Evolutionary conservation across 2,113 vertebrate species (phyloP), one percentile per base, ranked within the genome.

Genomic region (Istiophorus platypterus): DNA sequence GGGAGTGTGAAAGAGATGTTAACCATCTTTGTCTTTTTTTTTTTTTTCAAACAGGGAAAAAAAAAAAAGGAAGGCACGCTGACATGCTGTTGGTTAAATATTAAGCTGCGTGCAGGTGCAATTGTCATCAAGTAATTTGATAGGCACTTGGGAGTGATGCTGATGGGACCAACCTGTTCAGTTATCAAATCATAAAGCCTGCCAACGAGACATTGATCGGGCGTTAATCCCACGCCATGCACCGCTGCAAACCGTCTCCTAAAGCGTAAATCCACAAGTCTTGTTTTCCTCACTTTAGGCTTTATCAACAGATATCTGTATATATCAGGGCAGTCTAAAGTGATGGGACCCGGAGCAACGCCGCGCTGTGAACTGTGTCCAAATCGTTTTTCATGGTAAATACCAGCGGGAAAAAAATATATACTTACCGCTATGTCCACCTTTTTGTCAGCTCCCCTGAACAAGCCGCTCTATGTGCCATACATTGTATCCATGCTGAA

Each of bases 371-470:
- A 78, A 75, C 69, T 75, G 76, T 72, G 15, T 52, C 59, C 68
- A 66, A 37, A 64, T 39, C 80, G 52, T 22, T 63, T 27, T 27
- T 83, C 2, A 11, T 62, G 39, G 27, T 15, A 71, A 80, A 78
- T 51, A 72, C 67, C 18, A 78, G 6, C 41, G 5, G 1, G 1
- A 56, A 51, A 71, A 72, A 29, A 58, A 29, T 58, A 63, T 17
- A 68, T 37, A 91, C 93, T 93, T 88, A 94, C 93, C 92, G 71
- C 69, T 37, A 11, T 13, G 76, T 81, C 78, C 88, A 85, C 34
- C 79, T 84, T 64, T 42, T 58, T 64, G 54, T 63, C 66, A 63
- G 82, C 78, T 81, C 74, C 66, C 45, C 34, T 10, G 88, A 67
- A 91, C 74, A 80, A 81, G 78, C 88, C 34, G 75, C 72, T 89